These are phyloP conservation scores for Rhynchonycteris naso DNA, from an alignment of 2,797 vertebrate species.

Conservation along the genomic window DNA sequence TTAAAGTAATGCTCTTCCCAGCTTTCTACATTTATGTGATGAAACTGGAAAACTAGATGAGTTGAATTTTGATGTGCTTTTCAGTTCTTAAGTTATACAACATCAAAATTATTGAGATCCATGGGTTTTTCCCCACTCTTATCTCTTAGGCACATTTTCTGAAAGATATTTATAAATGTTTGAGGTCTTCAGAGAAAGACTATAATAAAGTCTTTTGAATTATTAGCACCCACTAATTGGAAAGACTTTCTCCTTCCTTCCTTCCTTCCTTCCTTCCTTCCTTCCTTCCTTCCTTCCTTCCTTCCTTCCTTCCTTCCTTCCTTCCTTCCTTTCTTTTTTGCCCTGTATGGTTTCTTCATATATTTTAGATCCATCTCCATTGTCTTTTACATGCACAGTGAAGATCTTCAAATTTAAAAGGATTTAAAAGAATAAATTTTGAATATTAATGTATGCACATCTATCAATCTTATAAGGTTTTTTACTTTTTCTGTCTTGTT, in stretches of 20 bases:
- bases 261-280: neutral
- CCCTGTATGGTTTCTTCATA: neutral
- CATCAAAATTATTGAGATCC: neutral
- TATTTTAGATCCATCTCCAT: neutral
- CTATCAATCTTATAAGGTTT: neutral
- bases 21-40: neutral
- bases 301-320: neutral
- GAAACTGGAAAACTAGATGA: neutral
- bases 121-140: neutral
- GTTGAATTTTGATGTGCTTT: conserved; percentile 35
- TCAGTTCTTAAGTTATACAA: neutral
- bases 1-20: neutral
- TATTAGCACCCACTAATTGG: neutral
- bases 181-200: neutral
- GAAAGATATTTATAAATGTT: neutral
- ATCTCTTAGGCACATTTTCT: neutral
- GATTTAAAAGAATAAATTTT: neutral
- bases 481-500: neutral
- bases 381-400: neutral
- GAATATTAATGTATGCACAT: neutral
- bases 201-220: neutral
- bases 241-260: neutral
- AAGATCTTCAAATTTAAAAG: neutral
- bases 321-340: neutral
- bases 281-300: neutral